These are phyloP conservation scores for Caenorhabditis brenneri DNA, from an alignment of 1,140 invertebrate genomes.

Conservation along the genomic window DNA sequence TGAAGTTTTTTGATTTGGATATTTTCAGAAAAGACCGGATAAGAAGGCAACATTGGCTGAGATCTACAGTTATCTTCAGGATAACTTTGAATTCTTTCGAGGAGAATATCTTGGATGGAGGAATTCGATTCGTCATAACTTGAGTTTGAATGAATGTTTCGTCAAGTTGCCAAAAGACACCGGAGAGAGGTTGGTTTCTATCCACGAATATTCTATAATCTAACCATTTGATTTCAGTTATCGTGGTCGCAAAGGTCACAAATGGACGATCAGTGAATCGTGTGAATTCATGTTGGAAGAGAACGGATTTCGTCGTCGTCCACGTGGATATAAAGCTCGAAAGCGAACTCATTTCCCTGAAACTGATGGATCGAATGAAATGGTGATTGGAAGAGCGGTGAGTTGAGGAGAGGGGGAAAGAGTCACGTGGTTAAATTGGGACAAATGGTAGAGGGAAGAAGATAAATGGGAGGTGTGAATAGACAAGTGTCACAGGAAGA, in stretches of 20 bases:
- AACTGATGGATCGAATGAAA: neutral
- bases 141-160: conserved; percentile 95
- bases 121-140: conserved; percentile 94
- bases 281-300: conserved; percentile 86
- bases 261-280: conserved; percentile 98
- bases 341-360: conserved; percentile 22
- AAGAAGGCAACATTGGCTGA: conserved; percentile 73
- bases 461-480: neutral
- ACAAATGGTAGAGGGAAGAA: neutral
- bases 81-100: conserved; percentile 70
- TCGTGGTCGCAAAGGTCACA: conserved; percentile 83
- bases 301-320: conserved; percentile 87
- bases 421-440: neutral
- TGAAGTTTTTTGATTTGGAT: neutral
- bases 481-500: neutral
- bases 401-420: neutral
- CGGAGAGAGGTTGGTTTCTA: conserved; percentile 81
- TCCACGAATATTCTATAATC: neutral
- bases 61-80: conserved; percentile 74
- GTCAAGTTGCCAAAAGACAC: conserved; percentile 88
- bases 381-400: conserved; percentile 12
- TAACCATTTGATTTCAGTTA: conserved; percentile 18
- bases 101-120: conserved; percentile 83
- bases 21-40: conserved; percentile 66
- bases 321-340: conserved; percentile 78